A percentile compares a stretch with the other conserved stretches of the same genome.
Conservation (phyloP, 2,888 invertebrate genomes). For the Ommatoiulus sabulosus region DNA sequence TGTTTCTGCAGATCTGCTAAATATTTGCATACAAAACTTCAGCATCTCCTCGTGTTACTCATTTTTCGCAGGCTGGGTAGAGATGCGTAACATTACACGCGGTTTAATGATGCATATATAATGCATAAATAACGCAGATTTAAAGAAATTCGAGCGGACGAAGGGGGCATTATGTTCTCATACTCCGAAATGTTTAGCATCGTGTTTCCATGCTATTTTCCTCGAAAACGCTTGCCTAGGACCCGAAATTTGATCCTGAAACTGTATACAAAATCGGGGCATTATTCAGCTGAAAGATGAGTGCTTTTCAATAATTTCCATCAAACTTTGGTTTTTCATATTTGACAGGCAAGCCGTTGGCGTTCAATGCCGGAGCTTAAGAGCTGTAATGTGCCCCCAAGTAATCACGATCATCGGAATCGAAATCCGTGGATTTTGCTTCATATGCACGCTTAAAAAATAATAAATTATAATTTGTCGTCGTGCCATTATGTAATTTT, state of each 20-base stretch:
- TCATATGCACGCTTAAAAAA: constrained; percentile 14
- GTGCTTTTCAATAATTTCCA: neutral
- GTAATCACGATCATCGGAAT: constrained; percentile 37
- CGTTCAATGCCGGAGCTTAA: constrained; percentile 4
- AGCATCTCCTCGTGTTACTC: no score
- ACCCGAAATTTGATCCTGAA: neutral
- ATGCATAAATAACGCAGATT: no score
- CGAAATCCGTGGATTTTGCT: constrained; percentile 28
- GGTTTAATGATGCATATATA: no score
- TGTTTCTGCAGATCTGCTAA: no score
- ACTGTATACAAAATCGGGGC: neutral
- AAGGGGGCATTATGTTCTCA: neutral
- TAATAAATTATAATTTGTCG: constrained; percentile 41
- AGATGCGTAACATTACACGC: no score
- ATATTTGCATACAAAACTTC: no score
- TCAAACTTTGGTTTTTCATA: constrained; percentile 16
- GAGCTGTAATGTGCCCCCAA: neutral
- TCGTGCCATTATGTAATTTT: constrained; percentile 32
- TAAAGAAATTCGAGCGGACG: neutral
- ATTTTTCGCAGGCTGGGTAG: no score
- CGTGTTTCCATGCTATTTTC: neutral
- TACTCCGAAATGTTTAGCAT: neutral
- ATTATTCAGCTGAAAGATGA: neutral
- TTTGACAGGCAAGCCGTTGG: constrained; percentile 39
- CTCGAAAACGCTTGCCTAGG: neutral